These are phyloP conservation scores for Nasua narica DNA, from an alignment of 2,797 vertebrate genomes.

Conservation along the genomic window DNA sequence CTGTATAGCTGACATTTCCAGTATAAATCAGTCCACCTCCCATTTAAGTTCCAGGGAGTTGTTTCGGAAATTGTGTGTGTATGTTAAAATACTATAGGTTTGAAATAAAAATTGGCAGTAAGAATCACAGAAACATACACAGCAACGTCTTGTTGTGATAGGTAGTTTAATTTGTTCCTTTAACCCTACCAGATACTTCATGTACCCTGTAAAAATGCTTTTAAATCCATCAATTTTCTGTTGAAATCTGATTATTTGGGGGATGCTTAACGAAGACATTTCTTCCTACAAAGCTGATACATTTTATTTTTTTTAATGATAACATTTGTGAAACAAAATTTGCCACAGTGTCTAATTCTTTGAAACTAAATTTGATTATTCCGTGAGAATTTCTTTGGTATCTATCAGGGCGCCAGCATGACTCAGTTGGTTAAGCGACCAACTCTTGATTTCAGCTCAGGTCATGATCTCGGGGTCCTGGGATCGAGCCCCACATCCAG, in stretches of 20 bases:
- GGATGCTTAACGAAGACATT: background rate
- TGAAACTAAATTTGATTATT: background rate
- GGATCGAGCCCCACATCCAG: background rate
- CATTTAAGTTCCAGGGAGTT: background rate
- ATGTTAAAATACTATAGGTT: background rate
- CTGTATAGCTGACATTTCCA: background rate
- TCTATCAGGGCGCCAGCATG: background rate
- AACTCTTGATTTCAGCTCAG: background rate
- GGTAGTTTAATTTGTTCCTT: background rate
- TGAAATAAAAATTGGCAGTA: background rate
- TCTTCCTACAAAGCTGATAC: background rate
- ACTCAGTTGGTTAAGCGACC: background rate
- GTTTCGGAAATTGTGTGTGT: background rate
- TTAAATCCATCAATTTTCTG: background rate
- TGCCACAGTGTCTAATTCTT: background rate
- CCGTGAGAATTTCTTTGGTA: background rate
- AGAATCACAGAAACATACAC: background rate
- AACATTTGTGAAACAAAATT: conserved; percentile 15
- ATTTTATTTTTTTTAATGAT: background rate
- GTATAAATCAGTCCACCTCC: conserved; percentile 2
- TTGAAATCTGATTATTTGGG: background rate
- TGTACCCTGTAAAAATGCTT: background rate
- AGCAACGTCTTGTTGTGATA: background rate
- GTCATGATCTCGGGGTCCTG: background rate
- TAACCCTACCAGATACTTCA: background rate